Evolutionary conservation across 2,113 vertebrate species (phyloP).

Genomic region (Pygoscelis adeliae): DNA sequence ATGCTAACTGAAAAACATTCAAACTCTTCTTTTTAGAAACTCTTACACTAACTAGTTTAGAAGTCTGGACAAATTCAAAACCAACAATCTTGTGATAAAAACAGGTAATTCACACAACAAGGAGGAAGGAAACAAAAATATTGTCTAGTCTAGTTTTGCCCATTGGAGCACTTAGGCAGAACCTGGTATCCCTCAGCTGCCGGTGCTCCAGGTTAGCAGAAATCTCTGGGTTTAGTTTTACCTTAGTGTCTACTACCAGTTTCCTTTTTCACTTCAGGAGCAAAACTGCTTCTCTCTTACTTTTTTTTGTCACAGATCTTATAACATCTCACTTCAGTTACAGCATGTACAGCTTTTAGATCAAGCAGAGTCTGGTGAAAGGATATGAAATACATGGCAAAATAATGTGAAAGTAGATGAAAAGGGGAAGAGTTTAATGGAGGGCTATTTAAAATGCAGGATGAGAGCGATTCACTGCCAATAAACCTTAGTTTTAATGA

Average conservation of each 20-base stretch:
- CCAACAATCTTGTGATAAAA: background rate
- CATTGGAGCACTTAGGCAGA: background rate
- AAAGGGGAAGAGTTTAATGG: background rate
- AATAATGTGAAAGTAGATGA: background rate
- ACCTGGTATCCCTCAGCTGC: background rate
- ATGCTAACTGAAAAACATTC: background rate
- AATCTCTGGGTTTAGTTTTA: background rate
- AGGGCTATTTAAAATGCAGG: background rate
- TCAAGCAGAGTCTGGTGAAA: background rate
- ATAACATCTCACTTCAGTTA: background rate
- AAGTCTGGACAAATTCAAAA: background rate
- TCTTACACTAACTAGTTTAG: fast-evolving
- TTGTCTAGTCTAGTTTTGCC: background rate
- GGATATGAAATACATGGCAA: background rate
- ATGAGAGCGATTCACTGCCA: fast-evolving
- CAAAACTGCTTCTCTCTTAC: background rate
- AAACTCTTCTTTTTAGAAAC: background rate
- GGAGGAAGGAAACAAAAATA: background rate
- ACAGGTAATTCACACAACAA: background rate
- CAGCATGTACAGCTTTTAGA: fast-evolving
- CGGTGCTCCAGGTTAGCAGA: background rate
- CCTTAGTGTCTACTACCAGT: background rate
- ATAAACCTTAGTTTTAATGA: background rate
- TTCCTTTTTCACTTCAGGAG: background rate
- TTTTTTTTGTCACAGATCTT: background rate